Evolutionary conservation across 2,113 vertebrate species (phyloP).

Genomic region (Pandion haliaetus): DNA sequence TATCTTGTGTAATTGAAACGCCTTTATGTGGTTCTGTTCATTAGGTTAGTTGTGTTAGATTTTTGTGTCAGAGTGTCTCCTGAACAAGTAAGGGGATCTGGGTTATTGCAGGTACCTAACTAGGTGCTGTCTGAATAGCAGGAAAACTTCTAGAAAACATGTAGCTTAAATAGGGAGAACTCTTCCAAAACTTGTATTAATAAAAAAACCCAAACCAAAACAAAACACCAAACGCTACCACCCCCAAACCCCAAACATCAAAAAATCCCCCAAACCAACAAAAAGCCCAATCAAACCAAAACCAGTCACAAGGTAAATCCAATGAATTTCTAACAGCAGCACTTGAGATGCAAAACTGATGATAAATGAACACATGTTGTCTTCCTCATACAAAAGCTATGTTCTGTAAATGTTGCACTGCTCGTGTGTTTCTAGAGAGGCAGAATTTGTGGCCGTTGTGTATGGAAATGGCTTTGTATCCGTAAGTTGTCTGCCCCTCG

Average conservation of each 20-base stretch:
- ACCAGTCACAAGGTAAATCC: neutral
- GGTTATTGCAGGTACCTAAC: neutral
- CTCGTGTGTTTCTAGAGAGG: neutral
- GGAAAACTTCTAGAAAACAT: neutral
- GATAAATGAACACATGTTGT: accelerated
- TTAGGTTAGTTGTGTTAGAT: neutral
- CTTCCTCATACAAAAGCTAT: neutral
- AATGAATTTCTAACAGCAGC: neutral
- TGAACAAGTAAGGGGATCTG: neutral
- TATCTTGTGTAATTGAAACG: accelerated
- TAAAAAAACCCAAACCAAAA: neutral
- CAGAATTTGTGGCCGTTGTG: neutral
- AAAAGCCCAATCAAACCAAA: neutral
- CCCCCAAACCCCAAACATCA: neutral
- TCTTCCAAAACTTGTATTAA: neutral
- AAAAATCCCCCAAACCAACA: accelerated
- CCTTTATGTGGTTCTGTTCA: neutral
- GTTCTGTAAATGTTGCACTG: neutral
- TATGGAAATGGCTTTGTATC: neutral
- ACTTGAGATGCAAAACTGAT: neutral
- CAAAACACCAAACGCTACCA: neutral
- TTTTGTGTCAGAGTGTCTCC: neutral
- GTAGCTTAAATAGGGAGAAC: neutral
- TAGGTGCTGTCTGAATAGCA: neutral
- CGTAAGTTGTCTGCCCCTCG: neutral